These are phyloP conservation scores for Glyptemys insculpta DNA, from an alignment of 2,797 vertebrate genomes.

Conservation along the genomic window DNA sequence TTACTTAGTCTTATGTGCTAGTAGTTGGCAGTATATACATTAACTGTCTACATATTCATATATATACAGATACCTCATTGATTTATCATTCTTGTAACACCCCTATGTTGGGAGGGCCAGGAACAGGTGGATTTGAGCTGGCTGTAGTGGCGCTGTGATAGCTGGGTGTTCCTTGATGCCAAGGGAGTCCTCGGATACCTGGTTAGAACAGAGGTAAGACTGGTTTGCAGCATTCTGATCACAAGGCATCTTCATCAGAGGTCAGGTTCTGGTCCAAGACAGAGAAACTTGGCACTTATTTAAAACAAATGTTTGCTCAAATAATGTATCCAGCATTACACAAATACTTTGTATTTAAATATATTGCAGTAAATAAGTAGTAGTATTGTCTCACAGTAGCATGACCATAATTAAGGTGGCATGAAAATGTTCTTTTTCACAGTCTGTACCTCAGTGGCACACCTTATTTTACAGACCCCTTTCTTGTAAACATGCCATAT, in stretches of 20 bases:
- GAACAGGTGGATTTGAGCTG: neutral
- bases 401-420: too few relatives aligned
- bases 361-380: neutral
- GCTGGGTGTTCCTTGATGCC: neutral
- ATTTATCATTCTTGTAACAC: fast-evolving
- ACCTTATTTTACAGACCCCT: too few relatives aligned
- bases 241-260: neutral
- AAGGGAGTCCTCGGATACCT: neutral
- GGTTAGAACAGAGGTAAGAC: neutral
- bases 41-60: fast-evolving
- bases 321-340: neutral
- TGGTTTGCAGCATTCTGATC: neutral
- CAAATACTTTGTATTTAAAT: neutral
- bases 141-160: neutral
- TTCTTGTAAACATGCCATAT: too few relatives aligned
- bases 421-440: too few relatives aligned
- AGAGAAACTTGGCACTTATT: neutral
- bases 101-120: neutral
- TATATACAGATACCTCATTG: neutral
- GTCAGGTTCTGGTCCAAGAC: neutral
- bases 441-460: too few relatives aligned
- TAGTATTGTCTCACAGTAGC: neutral
- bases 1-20: neutral
- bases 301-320: neutral
- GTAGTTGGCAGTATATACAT: neutral